Evolutionary conservation across 2,888 invertebrate species (phyloP).

Genomic region (Galeopsomyia nigrocyanea): DNA sequence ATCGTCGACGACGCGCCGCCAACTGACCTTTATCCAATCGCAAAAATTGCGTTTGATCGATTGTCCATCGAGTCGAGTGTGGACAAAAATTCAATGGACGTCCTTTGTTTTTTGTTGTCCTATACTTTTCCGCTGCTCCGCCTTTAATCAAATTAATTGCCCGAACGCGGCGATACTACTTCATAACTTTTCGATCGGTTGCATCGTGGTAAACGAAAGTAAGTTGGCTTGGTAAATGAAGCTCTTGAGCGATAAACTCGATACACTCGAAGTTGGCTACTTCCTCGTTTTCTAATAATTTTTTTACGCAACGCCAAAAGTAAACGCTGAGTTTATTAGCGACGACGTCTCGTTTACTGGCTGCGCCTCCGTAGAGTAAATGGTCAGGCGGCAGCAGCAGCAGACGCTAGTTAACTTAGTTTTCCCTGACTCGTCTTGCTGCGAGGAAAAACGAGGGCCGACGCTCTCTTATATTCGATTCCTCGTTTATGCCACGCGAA

Average conservation of each 20-base stretch:
- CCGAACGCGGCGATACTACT: no score
- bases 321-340: slow-evolving; percentile 16
- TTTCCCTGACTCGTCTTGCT: slow-evolving; percentile 1
- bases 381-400: not conserved
- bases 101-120: no score
- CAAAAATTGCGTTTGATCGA: not conserved
- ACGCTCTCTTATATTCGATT: slow-evolving; percentile 22
- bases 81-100: no score
- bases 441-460: slow-evolving; percentile 4
- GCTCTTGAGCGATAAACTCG: not conserved
- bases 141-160: no score
- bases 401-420: slow-evolving; percentile 8
- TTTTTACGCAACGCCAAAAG: not conserved
- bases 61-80: no score
- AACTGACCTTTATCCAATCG: not conserved
- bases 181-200: no score
- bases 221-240: no score
- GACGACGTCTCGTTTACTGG: not conserved
- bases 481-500: slow-evolving; percentile 14
- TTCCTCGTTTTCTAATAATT: not conserved
- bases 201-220: no score
- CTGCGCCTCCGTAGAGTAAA: not conserved
- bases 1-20: not conserved
- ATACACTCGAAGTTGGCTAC: not conserved
- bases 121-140: no score